Base-by-base conservation (phyloP, 2,113 vertebrate genomes). In the Rhabdornis inornatus region DNA sequence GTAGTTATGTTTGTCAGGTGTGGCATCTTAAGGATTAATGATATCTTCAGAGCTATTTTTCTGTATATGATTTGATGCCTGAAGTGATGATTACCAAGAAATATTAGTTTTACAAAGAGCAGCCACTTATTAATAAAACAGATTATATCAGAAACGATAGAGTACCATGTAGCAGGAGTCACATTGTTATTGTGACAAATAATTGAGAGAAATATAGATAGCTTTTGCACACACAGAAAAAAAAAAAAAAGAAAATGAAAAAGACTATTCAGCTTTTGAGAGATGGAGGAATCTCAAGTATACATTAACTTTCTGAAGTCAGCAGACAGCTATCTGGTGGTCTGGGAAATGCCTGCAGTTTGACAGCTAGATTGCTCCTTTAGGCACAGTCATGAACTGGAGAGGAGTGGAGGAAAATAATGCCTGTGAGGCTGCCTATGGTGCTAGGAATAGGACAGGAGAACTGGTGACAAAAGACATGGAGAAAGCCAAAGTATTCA, bases 341-440 rank as follows among this genome's bases (percentile, higher is more conserved):
- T 89, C 91, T 96, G 96, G 87, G 84, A 95, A 96, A 84, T 92
- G 84, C 81, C 81, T 94, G 53, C 59, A 76, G 22, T 92, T 89
- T 97, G 91, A 92, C 93, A 95, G 87, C 61, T 94, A 63, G 89
- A 95, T 95, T 94, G 83, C 71, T 75, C 95, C 95, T 93, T 94
- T 52, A 95, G 94, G 94, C 94, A 82, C 83, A 92, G 84, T 91
- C 83, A 68, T 92, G 93, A 97, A 95, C 94, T 89, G 37, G 53
- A 72, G 55, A 60, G 49, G 39, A 78, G 55, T 64, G 64, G 56
- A 71, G 59, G 65, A 89, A 87, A 40, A 39, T 22, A 35, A 52
- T 77, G 82, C 65, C 39, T 82, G 64, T 50, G 71, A 86, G 75
- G 53, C 55, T 81, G 50, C 60, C 49, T 69, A 1, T 23, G 24